Conservation (phyloP, 1,140 invertebrate species). For the Zaprionus vittiger region DNA sequence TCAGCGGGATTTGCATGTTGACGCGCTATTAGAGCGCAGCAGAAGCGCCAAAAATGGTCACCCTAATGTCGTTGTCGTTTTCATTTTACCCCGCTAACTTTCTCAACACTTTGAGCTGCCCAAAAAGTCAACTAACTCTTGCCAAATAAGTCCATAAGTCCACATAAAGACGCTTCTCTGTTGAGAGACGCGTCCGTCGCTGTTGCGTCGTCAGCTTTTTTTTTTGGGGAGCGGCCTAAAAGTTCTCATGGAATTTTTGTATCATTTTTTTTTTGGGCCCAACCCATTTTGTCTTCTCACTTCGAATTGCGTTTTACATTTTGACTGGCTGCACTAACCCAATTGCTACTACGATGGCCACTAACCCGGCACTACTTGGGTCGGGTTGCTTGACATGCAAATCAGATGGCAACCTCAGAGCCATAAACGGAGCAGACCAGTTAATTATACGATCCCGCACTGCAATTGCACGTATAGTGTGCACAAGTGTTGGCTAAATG, state of each 20-base stretch:
- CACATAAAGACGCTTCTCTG: neutral
- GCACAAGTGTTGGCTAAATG: neutral
- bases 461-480: conserved; percentile 28
- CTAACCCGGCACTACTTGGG: neutral
- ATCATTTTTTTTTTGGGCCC: conserved; percentile 6
- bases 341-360: neutral
- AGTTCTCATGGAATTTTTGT: conserved; percentile 24
- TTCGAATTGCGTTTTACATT: conserved; percentile 42
- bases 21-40: conserved; percentile 11
- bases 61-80: conserved; percentile 9
- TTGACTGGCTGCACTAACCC: conserved; percentile 2
- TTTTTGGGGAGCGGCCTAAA: neutral
- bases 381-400: conserved; percentile 23
- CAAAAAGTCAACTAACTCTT: conserved; percentile 21
- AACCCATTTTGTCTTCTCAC: conserved; percentile 19
- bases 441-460: conserved; percentile 9
- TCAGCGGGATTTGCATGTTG: conserved; percentile 31
- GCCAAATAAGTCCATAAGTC: neutral
- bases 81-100: conserved; percentile 8
- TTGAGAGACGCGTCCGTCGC: neutral
- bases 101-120: conserved; percentile 28
- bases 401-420: conserved; percentile 1
- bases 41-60: conserved; percentile 18
- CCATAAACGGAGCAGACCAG: conserved; percentile 29
- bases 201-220: neutral